These are phyloP conservation scores for Octonoba sinensis DNA, from an alignment of 2,888 invertebrate genomes.

Conservation along the genomic window DNA sequence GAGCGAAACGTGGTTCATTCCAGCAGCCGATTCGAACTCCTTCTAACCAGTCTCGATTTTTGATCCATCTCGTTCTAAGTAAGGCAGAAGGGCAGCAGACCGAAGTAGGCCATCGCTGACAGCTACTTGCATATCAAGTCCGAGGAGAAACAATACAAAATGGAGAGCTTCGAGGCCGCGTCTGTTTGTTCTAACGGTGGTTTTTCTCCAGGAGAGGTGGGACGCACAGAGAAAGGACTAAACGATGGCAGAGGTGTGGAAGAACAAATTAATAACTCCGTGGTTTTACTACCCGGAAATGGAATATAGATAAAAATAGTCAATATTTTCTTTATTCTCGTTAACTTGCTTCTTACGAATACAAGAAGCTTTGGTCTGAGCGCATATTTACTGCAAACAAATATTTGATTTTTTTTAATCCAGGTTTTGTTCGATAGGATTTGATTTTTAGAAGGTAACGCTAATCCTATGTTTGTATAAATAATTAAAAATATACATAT, in stretches of 20 bases:
- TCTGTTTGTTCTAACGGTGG: conserved; percentile 7
- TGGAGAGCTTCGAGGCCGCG: conserved; percentile 31
- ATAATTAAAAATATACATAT: too few relatives aligned
- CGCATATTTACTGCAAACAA: too few relatives aligned
- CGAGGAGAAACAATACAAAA: conserved; percentile 19
- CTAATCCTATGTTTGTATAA: too few relatives aligned
- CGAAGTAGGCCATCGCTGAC: conserved; percentile 53
- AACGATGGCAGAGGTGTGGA: conserved; percentile 2
- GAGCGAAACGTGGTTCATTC: too few relatives aligned
- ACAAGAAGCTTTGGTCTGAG: too few relatives aligned
- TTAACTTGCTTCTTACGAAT: too few relatives aligned
- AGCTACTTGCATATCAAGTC: conserved; percentile 12
- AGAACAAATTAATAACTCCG: neutral
- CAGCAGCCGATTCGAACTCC: neutral
- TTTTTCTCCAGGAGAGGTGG: neutral
- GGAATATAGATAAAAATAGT: neutral
- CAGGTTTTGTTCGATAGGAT: too few relatives aligned
- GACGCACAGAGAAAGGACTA: conserved; percentile 21
- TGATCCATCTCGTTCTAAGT: conserved; percentile 23
- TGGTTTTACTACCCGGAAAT: conserved; percentile 10
- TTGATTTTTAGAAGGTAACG: too few relatives aligned
- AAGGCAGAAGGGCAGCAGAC: conserved; percentile 59
- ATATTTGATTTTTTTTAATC: too few relatives aligned
- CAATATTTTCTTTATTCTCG: too few relatives aligned
- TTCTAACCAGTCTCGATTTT: conserved; percentile 7